Evolutionary conservation across 2,797 vertebrate species (phyloP).

Genomic region (Natrix natrix): DNA sequence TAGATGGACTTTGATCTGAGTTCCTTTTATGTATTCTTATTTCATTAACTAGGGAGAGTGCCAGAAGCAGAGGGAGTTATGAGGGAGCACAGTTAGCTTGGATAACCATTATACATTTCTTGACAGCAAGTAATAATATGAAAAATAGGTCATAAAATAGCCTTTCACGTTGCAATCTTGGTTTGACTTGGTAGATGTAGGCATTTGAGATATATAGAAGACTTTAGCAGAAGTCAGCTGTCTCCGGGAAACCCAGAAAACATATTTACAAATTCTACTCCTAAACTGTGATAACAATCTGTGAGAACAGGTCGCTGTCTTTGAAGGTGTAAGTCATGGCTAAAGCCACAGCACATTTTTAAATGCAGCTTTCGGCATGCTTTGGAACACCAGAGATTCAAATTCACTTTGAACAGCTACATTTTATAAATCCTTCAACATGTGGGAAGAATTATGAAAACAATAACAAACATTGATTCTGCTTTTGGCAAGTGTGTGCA

Average conservation of each 20-base stretch:
- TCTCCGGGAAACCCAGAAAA: background rate
- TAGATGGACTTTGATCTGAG: background rate
- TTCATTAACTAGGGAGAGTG: background rate
- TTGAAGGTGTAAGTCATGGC: constrained; percentile 6
- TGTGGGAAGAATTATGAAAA: constrained; percentile 51
- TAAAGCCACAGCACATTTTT: constrained; percentile 9
- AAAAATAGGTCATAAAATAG: background rate
- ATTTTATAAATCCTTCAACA: constrained; percentile 39
- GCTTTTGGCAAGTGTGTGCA: background rate
- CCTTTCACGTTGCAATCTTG: background rate
- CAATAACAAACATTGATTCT: constrained; percentile 48
- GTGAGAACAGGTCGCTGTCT: background rate
- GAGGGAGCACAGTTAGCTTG: background rate
- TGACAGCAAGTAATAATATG: background rate
- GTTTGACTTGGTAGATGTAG: background rate
- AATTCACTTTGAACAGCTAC: constrained; percentile 33
- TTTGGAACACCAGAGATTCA: constrained; percentile 54
- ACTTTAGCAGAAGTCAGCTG: background rate
- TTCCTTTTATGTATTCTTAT: background rate
- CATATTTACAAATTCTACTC: background rate
- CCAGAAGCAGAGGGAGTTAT: background rate
- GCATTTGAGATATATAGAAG: background rate
- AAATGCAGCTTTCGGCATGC: constrained; percentile 11
- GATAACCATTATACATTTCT: background rate
- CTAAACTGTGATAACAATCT: background rate